phyloP scores from a whole-genome alignment of 2,888 invertebrate genomes.

The Meganola albula region DNA sequence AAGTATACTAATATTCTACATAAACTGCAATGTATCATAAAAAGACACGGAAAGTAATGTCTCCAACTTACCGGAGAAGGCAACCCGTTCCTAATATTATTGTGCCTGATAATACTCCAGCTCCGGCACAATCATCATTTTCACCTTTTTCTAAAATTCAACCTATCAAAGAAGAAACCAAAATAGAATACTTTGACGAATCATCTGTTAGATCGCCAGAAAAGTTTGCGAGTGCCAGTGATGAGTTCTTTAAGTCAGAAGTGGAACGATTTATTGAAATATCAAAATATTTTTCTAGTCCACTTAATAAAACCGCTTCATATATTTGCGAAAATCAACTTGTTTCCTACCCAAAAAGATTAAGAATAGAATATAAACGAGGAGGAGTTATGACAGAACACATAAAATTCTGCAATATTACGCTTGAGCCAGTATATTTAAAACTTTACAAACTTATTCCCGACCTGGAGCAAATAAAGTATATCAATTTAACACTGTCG shows the following conservation, averaged over 20 bases:
- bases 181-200: slow-evolving; percentile 34
- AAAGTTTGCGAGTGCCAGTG: slow-evolving; percentile 22
- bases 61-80: slow-evolving; percentile 11
- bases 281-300: slow-evolving; percentile 64
- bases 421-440: slow-evolving; percentile 58
- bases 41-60: slow-evolving; percentile 14
- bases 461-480: slow-evolving; percentile 59
- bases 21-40: slow-evolving; percentile 24
- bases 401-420: slow-evolving; percentile 57
- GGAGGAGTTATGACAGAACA: slow-evolving; percentile 50
- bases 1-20: too few relatives aligned
- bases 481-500: slow-evolving; percentile 52
- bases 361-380: slow-evolving; percentile 51
- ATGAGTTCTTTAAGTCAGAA: slow-evolving; percentile 46
- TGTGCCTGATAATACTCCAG: too few relatives aligned
- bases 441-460: slow-evolving; percentile 58
- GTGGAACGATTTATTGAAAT: slow-evolving; percentile 62
- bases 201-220: too few relatives aligned
- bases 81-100: too few relatives aligned
- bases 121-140: too few relatives aligned
- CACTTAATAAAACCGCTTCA: slow-evolving; percentile 57
- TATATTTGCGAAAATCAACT: slow-evolving; percentile 58
- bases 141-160: slow-evolving; percentile 22
- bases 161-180: slow-evolving; percentile 38
- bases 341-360: slow-evolving; percentile 53